These are phyloP conservation scores for Hystrix brachyura DNA, from an alignment of 2,113 vertebrate genomes.

Conservation along the genomic window DNA sequence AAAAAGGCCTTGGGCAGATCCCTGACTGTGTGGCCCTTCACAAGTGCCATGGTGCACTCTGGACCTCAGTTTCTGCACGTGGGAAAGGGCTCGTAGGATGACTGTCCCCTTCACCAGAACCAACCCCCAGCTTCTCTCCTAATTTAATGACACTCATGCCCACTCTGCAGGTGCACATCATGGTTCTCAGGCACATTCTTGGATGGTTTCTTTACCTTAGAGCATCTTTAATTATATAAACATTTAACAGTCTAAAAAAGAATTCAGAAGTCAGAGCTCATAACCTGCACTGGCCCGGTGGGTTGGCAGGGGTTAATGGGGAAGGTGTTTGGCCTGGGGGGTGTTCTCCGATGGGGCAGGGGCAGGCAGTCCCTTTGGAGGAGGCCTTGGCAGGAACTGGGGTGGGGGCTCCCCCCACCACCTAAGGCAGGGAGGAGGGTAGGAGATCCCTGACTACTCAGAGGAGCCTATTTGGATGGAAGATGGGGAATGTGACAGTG, in stretches of 20 bases:
- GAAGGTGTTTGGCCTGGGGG: neutral
- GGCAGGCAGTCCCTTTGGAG: neutral
- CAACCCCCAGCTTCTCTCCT: neutral
- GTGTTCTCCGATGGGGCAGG: neutral
- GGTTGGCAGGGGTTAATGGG: neutral
- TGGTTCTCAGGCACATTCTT: neutral
- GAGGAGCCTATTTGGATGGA: neutral
- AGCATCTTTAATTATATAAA: conserved; percentile 72
- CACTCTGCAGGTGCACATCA: neutral
- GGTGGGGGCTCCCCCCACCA: neutral
- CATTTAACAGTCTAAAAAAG: neutral
- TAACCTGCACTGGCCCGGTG: neutral
- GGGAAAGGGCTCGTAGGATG: neutral
- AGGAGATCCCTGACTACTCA: neutral
- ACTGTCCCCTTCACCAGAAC: neutral
- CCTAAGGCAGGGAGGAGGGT: neutral
- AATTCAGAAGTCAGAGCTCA: neutral
- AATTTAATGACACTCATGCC: neutral
- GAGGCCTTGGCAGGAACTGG: neutral
- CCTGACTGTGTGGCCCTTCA: neutral
- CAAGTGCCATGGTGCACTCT: neutral
- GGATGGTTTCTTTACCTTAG: neutral
- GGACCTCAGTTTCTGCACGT: neutral
- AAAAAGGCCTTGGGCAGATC: neutral
- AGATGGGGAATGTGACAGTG: neutral